Conservation (phyloP, 2,113 vertebrate genomes). For the Solea senegalensis region DNA sequence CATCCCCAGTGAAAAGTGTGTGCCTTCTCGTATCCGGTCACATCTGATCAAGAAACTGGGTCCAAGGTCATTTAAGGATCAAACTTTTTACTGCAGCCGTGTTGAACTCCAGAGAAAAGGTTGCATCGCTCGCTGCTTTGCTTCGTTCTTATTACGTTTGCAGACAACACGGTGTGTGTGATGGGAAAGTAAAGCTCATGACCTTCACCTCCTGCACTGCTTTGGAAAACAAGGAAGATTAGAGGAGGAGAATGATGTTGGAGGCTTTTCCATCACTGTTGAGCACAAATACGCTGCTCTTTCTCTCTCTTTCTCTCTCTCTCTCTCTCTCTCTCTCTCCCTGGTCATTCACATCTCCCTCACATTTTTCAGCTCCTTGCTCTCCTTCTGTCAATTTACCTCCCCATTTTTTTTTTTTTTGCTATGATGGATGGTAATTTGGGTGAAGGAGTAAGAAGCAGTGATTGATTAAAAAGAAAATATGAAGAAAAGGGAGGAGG, state of each 20-base stretch:
- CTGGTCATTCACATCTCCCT: background rate
- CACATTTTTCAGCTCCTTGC: background rate
- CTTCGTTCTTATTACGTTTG: background rate
- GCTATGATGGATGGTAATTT: conserved; percentile 16
- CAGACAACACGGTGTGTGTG: conserved; percentile 7
- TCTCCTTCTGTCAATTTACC: conserved; percentile 11
- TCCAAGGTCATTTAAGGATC: conserved; percentile 16
- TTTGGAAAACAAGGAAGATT: conserved; percentile 26
- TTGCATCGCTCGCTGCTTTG: background rate
- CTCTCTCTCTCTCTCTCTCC: too few relatives aligned
- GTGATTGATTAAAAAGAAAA: conserved; percentile 44
- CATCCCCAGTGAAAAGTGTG: background rate
- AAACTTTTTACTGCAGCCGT: background rate
- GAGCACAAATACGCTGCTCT: background rate
- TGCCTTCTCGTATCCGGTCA: background rate
- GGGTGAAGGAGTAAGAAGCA: conserved; percentile 4
- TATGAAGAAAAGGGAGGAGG: conserved; percentile 6
- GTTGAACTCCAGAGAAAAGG: background rate
- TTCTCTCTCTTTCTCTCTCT: too few relatives aligned
- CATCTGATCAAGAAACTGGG: conserved; percentile 9
- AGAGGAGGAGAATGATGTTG: conserved; percentile 10
- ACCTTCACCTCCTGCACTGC: conserved; percentile 6
- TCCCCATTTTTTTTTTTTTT: background rate
- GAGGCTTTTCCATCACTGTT: conserved; percentile 8
- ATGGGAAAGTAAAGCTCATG: conserved; percentile 37